Base-by-base conservation (phyloP, 2,888 invertebrate species). In the Euplagia quadripunctaria region DNA sequence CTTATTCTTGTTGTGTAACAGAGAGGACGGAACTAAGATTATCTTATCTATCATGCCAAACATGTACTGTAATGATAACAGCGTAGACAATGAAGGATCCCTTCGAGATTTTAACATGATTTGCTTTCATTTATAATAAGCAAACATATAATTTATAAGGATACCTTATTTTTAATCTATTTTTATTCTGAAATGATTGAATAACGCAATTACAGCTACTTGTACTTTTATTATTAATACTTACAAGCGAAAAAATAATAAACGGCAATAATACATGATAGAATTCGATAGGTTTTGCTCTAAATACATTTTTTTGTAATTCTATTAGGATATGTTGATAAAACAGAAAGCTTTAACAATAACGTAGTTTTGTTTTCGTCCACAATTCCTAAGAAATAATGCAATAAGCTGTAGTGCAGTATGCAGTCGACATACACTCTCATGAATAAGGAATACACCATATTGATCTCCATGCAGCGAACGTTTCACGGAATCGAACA, bases 401-500 rank as follows among this genome's bases (percentile, higher is more conserved):
- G 77, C 81, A 86, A 85, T 85, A 85, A 85, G 82, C 82, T 81
- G 71, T 70, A 73, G 76, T 77, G 75, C 74, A 78, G 71, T 81
- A 77, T 82, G 87, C 81, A 85, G 74, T 72, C 76, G 77, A 73
- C 71, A 80, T 80, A 79, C 83, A 76, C 83, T 78, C 84, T 89
- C 89, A 92, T 93, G 91, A 92, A 93, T 93, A 92, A 89, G 83
- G 83, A 86, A 91, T 88, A 87, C 76, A 77, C 82, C 87, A 85
- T 91, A 93, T 92, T 86, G 91, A 93, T 91, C 88, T 84, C 74
- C 77, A 80, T 84, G 83, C 76, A 76, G 82, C 79, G 78, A 79
- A 78, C 84, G 76, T 84, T 88, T 86, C 86, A 82, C 77, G 58
- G 83, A 86, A 86, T 79, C 77, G 74, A 79, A 76, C 79, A 75